A percentile compares a stretch with the other conserved stretches of the same genome.
phyloP scores from a whole-genome alignment of 2,888 invertebrate species.

The Piscicola geometra region DNA sequence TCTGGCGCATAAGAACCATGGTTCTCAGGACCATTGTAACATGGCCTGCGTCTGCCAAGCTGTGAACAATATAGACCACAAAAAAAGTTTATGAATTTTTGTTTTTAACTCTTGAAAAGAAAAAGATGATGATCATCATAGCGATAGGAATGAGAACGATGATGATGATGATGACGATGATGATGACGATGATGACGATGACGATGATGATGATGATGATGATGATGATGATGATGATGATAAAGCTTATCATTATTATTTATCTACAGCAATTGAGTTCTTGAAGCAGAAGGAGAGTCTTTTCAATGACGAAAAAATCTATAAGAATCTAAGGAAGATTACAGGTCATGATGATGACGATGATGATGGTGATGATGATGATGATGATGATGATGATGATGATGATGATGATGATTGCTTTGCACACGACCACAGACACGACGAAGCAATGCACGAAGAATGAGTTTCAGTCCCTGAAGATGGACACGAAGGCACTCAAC shows the following conservation, averaged over 20 bases:
- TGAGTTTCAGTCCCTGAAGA: not conserved
- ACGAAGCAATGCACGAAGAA: too few relatives aligned
- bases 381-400: not conserved
- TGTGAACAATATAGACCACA: too few relatives aligned
- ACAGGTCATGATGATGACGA: not conserved
- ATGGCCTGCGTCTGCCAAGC: too few relatives aligned
- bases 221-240: slow-evolving; percentile 11
- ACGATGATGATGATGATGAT: slow-evolving; percentile 17
- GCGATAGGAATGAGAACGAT: not conserved
- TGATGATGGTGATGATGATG: slow-evolving; percentile 8
- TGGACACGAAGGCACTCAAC: slow-evolving; percentile 2
- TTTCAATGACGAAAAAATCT: not conserved
- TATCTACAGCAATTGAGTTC: not conserved
- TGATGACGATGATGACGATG: slow-evolving; percentile 6
- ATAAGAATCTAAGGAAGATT: not conserved
- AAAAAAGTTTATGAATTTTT: too few relatives aligned
- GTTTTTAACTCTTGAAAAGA: too few relatives aligned
- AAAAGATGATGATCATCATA: too few relatives aligned
- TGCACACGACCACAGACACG: not conserved
- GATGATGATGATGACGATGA: not conserved
- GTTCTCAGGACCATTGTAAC: too few relatives aligned
- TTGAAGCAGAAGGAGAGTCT: slow-evolving; percentile 6
- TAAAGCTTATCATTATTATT: too few relatives aligned
- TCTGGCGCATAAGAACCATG: too few relatives aligned
- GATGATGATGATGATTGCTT: not conserved